phyloP scores from a whole-genome alignment of 1,140 invertebrate species.

The Steinernema khuongi region DNA sequence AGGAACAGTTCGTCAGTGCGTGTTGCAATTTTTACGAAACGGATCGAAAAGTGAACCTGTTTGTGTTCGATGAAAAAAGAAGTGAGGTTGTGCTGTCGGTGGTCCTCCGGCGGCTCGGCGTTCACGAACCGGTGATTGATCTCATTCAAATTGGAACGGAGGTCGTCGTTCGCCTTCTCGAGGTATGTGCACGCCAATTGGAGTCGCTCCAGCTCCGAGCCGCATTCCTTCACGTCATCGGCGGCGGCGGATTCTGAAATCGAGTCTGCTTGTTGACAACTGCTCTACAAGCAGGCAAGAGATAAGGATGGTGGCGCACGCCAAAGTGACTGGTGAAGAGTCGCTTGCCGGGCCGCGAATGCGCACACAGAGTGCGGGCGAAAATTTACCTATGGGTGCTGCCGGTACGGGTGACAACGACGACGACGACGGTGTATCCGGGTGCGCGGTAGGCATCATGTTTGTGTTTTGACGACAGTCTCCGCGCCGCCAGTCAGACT shows the following conservation, averaged over 20 bases:
- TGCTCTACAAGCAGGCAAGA: not conserved
- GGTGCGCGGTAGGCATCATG: slow-evolving; percentile 12
- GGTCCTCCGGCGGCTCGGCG: not conserved
- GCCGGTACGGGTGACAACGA: slow-evolving; percentile 3
- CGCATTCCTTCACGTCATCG: not conserved
- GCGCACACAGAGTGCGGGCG: not conserved
- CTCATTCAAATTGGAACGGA: not conserved
- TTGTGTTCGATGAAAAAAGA: slow-evolving; percentile 11
- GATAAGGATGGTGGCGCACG: not conserved
- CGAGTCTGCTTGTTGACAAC: not conserved
- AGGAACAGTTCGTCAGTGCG: not conserved
- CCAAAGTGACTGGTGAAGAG: not conserved
- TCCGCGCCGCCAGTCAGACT: slow-evolving; percentile 8
- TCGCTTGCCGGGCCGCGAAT: not conserved
- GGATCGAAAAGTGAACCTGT: not conserved
- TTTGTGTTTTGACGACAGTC: slow-evolving; percentile 16
- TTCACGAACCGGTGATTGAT: not conserved
- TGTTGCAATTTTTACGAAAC: slow-evolving; percentile 4
- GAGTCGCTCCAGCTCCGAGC: slow-evolving; percentile 8
- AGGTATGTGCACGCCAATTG: not conserved
- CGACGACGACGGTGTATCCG: slow-evolving; percentile 14
- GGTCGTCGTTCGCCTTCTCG: not conserved
- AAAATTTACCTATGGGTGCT: not conserved
- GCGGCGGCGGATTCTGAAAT: not conserved
- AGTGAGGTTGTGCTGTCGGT: not conserved